Conservation (phyloP, 2,888 invertebrate species). For the Drosophila macrothrix region DNA sequence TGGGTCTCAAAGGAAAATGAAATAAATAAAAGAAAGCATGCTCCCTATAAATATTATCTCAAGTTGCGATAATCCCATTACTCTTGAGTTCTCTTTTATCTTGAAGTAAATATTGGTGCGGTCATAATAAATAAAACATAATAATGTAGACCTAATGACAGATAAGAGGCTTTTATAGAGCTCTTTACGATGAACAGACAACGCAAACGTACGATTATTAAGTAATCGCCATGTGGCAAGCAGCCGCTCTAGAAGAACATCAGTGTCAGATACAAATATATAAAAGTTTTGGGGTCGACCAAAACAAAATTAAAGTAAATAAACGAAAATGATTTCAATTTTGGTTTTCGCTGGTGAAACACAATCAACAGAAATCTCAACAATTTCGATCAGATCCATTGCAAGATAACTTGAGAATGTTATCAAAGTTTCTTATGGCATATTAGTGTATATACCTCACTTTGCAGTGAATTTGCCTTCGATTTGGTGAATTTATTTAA, state of each 20-base stretch:
- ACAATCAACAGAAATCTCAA: not conserved
- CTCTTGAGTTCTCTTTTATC: slow-evolving; percentile 31
- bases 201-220: slow-evolving; percentile 14
- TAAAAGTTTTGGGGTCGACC: not conserved
- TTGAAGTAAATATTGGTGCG: slow-evolving; percentile 28
- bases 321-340: not conserved
- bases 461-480: not conserved
- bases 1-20: not conserved
- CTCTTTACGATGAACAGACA: not conserved
- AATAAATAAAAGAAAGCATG: not conserved
- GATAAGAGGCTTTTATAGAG: slow-evolving; percentile 47
- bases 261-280: not conserved
- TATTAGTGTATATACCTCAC: not conserved
- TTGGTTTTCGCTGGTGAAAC: not conserved
- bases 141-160: slow-evolving; percentile 33
- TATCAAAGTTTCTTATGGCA: not conserved
- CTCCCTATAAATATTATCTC: slow-evolving; percentile 25
- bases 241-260: not conserved
- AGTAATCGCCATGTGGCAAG: slow-evolving; percentile 46
- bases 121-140: slow-evolving; percentile 16
- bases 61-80: slow-evolving; percentile 30
- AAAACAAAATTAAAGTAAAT: not conserved
- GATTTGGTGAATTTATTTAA: slow-evolving; percentile 1
- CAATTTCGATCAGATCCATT: not conserved
- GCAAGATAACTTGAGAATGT: not conserved